Evolutionary conservation across 2,797 vertebrate genomes (phyloP), one percentile per base, ranked within the genome.

Genomic region (Rhynchotus rufescens): DNA sequence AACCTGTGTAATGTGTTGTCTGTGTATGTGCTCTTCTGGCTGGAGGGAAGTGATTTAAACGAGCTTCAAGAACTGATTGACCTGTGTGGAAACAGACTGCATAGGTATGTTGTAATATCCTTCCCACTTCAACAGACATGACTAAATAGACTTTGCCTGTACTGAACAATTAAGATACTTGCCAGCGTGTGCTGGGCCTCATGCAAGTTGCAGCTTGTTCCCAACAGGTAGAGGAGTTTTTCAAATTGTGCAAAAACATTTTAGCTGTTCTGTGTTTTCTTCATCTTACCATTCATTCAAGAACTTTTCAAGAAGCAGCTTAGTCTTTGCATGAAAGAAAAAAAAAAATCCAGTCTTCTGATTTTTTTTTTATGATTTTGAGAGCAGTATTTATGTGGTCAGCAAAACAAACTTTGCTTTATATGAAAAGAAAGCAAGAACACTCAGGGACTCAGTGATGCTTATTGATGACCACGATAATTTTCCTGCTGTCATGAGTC

Each of bases 111-210:
- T 86, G 84, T 72, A 82, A 95, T 13, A 42, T 60, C 84, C 91
- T 93, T 68, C 83, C 88, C 81, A 21, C 88, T 93, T 81, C 84
- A 66, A 89, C 93, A 97, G 96, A 96, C 92, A 20, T 89, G 95
- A 97, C 94, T 88, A 51, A 97, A 94, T 95, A 95, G 77, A 89
- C 93, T 82, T 66, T 57, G 95, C 96, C 94, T 97, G 88, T 92
- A 91, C 82, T 78, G 89, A 89, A 68, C 93, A 96, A 67, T 96
- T 90, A 61, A 32, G 74, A 61, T 51, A 5, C 82, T 95, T 96
- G 93, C 95, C 66, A 60, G 83, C 25, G 54, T 62, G 40, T 73
- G 85, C 51, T 20, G 86, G 77, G 89, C 89, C 79, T 75, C 38
- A 3, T 80, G 68, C 97, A 49, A 61, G 97, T 86, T n/a, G 60